A percentile compares a stretch with the other conserved stretches of the same genome.
phyloP scores from a whole-genome alignment of 2,797 vertebrate species.

The Scyliorhinus canicula region DNA sequence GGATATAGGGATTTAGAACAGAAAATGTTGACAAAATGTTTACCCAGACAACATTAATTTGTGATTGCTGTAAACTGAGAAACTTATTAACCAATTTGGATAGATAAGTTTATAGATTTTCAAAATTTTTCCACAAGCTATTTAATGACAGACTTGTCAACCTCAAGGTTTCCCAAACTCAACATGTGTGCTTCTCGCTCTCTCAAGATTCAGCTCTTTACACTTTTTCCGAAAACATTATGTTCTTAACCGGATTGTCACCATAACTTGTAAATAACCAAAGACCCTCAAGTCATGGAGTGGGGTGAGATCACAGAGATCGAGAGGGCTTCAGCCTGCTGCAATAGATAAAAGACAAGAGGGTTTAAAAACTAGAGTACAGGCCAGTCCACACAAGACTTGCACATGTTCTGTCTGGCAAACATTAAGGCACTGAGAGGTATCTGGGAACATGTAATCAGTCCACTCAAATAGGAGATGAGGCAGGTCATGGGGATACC shows the following conservation, averaged over 20 bases:
- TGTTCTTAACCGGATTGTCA: not conserved
- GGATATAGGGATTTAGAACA: not conserved
- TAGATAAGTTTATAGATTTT: not conserved
- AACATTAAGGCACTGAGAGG: not conserved
- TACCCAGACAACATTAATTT: not conserved
- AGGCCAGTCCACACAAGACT: not conserved
- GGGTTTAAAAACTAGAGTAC: too few species aligned
- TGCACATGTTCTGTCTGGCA: not conserved
- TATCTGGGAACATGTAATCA: not conserved
- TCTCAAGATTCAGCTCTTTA: not conserved
- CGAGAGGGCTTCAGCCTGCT: not conserved
- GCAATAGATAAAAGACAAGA: not conserved
- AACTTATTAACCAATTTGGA: not conserved
- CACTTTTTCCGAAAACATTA: not conserved
- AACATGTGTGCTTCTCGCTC: too few species aligned
- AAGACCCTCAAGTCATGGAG: not conserved
- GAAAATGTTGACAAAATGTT: not conserved
- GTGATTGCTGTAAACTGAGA: not conserved
- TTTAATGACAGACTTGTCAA: not conserved
- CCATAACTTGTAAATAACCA: not conserved
- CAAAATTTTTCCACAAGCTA: not conserved
- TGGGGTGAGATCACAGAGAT: not conserved
- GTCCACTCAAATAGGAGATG: not conserved
- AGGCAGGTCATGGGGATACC: not conserved
- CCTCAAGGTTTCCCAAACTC: not conserved